Evolutionary conservation across 2,888 invertebrate genomes (phyloP), one percentile per base, ranked within the genome.

Genomic region (Eurytoma adleriae): DNA sequence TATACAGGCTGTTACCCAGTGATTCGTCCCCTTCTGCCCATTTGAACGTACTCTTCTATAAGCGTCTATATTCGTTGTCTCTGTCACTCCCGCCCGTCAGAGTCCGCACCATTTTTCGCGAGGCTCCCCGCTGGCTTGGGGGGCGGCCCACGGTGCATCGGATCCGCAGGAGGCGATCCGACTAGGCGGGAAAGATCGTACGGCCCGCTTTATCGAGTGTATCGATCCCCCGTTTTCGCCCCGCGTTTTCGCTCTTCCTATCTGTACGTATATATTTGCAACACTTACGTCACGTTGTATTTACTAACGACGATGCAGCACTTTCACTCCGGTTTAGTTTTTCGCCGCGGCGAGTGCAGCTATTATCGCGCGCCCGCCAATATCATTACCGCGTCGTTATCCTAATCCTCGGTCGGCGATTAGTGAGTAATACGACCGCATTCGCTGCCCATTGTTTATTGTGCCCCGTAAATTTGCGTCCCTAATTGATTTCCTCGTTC

Each of bases 271-370:
- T n/a, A 30, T 64, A 64, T 74, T 79, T 79, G 74, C 79, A 14
- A 57, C 57, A 50, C 24, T 64, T 64, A 64, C 64, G 73, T 74
- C 79, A 69, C 64, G 62, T n/a, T n/a, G 48, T 74, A 64, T 69
- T 79, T 74, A 64, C 68, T 64, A 79, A 73, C 73, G 74, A 50
- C 24, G 40, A 30, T 40, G 64, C 27, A 56, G 52, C 30, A 74
- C 74, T 74, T 74, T 74, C 69, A 69, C 64, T 74, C 20, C 12
- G 18, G 57, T 67, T 27, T 50, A 68, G 24, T 13, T 52, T 52
- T 52, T 52, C 50, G 67, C 24, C 7, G 13, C 18, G 18, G 12
- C 10, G 18, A 18, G n/a, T 20, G 13, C 18, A 20, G 18, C 12
- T 13, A 57, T 57, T 57, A 57, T 57, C 57, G 57, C 12, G 20